These are phyloP conservation scores for Hiodon tergisus DNA, from an alignment of 2,113 vertebrate species.

Conservation along the genomic window DNA sequence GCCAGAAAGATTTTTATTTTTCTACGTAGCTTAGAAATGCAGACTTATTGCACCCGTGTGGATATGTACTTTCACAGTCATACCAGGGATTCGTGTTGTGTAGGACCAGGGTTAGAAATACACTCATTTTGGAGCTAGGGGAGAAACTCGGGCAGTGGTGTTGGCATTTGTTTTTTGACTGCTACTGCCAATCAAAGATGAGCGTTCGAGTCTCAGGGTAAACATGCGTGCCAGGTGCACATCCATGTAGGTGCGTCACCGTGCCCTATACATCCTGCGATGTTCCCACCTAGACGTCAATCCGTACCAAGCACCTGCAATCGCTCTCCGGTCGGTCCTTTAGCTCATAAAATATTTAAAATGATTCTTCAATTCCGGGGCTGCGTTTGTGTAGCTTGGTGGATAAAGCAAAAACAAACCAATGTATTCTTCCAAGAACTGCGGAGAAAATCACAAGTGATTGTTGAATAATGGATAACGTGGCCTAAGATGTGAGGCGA, in stretches of 20 bases:
- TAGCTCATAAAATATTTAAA: slow-evolving; percentile 52
- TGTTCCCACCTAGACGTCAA: neutral
- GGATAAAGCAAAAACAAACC: slow-evolving; percentile 38
- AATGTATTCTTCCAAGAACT: slow-evolving; percentile 27
- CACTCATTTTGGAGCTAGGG: neutral
- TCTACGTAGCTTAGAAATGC: slow-evolving; percentile 16
- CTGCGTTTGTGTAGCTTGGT: slow-evolving; percentile 55
- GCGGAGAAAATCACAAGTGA: slow-evolving; percentile 47
- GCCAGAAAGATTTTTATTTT: slow-evolving; percentile 40
- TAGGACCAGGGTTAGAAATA: neutral
- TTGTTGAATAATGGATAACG: slow-evolving; percentile 61
- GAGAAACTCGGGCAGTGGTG: neutral
- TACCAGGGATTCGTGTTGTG: neutral
- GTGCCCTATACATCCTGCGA: neutral
- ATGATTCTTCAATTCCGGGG: slow-evolving; percentile 38
- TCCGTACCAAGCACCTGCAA: neutral
- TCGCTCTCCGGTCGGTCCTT: slow-evolving; percentile 10
- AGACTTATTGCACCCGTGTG: slow-evolving; percentile 29
- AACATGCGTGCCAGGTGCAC: too few species aligned
- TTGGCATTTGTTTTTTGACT: neutral
- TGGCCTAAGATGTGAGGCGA: slow-evolving; percentile 48
- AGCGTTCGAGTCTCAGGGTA: too few species aligned
- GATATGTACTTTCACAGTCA: slow-evolving; percentile 14
- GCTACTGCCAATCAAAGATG: too few species aligned
- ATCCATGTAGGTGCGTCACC: neutral